phyloP scores from a whole-genome alignment of 2,888 invertebrate genomes.

The Euzetes globulus region DNA sequence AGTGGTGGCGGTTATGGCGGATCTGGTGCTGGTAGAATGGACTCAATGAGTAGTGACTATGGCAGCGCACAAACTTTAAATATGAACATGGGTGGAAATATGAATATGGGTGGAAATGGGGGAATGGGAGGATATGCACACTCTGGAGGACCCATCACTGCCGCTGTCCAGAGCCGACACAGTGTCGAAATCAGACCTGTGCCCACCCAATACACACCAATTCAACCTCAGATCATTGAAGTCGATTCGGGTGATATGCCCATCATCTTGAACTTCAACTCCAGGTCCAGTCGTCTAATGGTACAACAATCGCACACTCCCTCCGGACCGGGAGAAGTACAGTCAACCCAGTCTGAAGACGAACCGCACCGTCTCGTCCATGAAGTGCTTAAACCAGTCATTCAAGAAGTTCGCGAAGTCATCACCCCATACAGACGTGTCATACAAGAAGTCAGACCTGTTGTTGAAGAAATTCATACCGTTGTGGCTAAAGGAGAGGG shows the following conservation, averaged over 20 bases:
- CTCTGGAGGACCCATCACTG: background rate
- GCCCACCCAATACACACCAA: background rate
- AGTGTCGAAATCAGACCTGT: slow-evolving; percentile 7
- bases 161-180: slow-evolving; percentile 1
- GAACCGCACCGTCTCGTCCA: slow-evolving; percentile 13
- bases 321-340: background rate
- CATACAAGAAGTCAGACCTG: slow-evolving; percentile 9
- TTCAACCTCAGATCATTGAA: slow-evolving; percentile 15
- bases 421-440: slow-evolving; percentile 12
- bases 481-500: slow-evolving; percentile 13
- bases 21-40: background rate
- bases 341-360: slow-evolving; percentile 6
- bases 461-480: background rate
- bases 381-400: slow-evolving; percentile 21
- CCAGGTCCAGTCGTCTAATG: background rate
- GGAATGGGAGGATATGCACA: slow-evolving; percentile 1
- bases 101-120: background rate
- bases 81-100: background rate
- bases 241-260: slow-evolving; percentile 16
- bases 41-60: background rate
- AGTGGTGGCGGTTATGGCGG: background rate
- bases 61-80: background rate
- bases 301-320: slow-evolving; percentile 5
- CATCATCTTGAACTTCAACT: background rate
- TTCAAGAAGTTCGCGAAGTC: slow-evolving; percentile 14